phyloP scores from a whole-genome alignment of 2,888 invertebrate genomes.

The Cataglyphis livida region DNA sequence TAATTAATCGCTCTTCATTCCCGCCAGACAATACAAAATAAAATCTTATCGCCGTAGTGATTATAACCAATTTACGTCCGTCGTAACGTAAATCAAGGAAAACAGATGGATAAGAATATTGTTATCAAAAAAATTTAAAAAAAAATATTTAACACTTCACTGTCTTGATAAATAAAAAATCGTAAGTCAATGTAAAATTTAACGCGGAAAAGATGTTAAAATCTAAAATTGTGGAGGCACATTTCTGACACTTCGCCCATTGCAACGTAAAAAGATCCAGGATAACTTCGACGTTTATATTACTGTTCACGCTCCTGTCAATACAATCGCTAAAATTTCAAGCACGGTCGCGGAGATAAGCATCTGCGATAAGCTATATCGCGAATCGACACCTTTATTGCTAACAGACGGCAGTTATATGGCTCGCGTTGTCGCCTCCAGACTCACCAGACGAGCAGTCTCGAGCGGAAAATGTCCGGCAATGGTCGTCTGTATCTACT shows the following conservation, averaged over 20 bases:
- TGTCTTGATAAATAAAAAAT: neutral
- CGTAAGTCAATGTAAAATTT: neutral
- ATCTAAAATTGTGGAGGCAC: neutral
- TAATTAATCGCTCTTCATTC: slow-evolving; percentile 45
- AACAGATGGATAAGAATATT: neutral
- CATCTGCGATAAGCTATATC: slow-evolving; percentile 12
- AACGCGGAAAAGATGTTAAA: neutral
- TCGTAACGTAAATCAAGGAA: neutral
- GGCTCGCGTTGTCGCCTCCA: neutral
- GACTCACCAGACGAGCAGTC: neutral
- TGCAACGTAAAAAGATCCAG: neutral
- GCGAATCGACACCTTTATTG: slow-evolving; percentile 24
- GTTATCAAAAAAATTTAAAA: too few species aligned
- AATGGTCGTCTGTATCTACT: slow-evolving; percentile 31
- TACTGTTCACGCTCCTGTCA: slow-evolving; percentile 5
- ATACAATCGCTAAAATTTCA: slow-evolving; percentile 29
- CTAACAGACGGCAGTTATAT: slow-evolving; percentile 17
- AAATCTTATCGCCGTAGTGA: slow-evolving; percentile 33
- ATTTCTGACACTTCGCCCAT: neutral
- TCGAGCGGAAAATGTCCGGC: slow-evolving; percentile 28
- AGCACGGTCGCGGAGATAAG: slow-evolving; percentile 18
- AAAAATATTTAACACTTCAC: neutral
- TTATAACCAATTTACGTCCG: slow-evolving; percentile 16
- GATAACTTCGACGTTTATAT: neutral
- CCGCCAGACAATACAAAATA: slow-evolving; percentile 24